Percentiles rank a stretch among this genome's conserved stretches.
These are phyloP conservation scores for Eilema sororculum DNA, from an alignment of 2,888 invertebrate genomes.

Conservation along the genomic window DNA sequence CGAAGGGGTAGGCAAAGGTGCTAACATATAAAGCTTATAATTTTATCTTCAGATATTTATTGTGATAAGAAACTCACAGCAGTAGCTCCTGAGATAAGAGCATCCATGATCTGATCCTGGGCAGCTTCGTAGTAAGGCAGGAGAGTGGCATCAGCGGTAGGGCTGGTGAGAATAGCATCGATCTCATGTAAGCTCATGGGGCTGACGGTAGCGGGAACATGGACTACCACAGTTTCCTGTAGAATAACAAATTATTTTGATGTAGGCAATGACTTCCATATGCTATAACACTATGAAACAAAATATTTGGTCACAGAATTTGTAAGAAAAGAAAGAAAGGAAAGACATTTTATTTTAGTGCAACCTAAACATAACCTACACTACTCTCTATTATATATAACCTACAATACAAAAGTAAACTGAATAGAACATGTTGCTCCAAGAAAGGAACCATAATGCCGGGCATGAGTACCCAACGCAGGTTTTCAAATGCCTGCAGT, in stretches of 20 bases:
- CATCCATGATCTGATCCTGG: slow-evolving; percentile 63
- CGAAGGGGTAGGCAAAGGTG: too few relatives aligned
- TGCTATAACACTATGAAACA: too few relatives aligned
- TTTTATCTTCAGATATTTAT: not conserved
- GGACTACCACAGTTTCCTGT: slow-evolving; percentile 49
- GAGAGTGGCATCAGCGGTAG: slow-evolving; percentile 59
- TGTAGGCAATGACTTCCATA: not conserved
- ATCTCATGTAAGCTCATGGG: slow-evolving; percentile 64
- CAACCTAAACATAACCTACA: too few relatives aligned
- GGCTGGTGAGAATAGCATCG: slow-evolving; percentile 61
- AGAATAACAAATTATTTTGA: slow-evolving; percentile 3
- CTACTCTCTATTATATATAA: too few relatives aligned
- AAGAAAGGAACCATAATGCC: too few relatives aligned
- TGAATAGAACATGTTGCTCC: too few relatives aligned
- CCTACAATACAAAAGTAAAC: too few relatives aligned
- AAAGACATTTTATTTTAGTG: too few relatives aligned
- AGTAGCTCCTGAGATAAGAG: slow-evolving; percentile 53
- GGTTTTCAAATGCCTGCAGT: too few relatives aligned
- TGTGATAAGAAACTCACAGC: not conserved
- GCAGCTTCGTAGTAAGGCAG: slow-evolving; percentile 64
- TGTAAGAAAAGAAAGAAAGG: too few relatives aligned
- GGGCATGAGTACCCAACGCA: too few relatives aligned
- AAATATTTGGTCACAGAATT: not conserved
- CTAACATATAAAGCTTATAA: too few relatives aligned
- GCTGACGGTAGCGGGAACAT: slow-evolving; percentile 56